A percentile compares a stretch with the other conserved stretches of the same genome.
These are phyloP conservation scores for Caloenas nicobarica DNA, from an alignment of 2,113 vertebrate genomes.

Conservation along the genomic window DNA sequence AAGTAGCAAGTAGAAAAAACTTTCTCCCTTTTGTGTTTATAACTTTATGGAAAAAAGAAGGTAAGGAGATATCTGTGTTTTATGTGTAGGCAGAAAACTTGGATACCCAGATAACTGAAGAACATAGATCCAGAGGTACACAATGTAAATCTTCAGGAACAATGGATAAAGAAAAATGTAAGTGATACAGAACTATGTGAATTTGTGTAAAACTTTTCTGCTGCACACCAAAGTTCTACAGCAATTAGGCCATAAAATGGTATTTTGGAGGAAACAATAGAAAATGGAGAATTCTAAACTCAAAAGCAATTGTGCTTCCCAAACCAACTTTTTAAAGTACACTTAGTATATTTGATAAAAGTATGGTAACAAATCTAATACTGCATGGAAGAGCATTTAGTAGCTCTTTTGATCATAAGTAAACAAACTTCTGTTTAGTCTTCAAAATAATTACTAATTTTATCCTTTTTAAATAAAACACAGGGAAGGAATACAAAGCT, in stretches of 20 bases:
- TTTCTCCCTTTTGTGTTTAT: background rate
- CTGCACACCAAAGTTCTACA: background rate
- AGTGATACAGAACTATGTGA: background rate
- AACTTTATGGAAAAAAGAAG: background rate
- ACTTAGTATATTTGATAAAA: background rate
- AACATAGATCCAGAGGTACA: background rate
- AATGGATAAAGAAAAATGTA: slow-evolving; percentile 39
- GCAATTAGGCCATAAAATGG: background rate
- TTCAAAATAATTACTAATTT: background rate
- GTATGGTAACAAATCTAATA: background rate
- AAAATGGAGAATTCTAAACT: background rate
- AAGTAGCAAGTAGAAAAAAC: background rate
- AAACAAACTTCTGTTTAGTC: background rate
- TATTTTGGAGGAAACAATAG: background rate
- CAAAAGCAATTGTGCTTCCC: background rate
- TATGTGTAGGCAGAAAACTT: slow-evolving; percentile 57
- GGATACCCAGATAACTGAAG: slow-evolving; percentile 18
- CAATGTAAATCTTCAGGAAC: slow-evolving; percentile 13
- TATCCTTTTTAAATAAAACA: background rate
- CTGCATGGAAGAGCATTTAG: background rate
- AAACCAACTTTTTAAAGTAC: background rate
- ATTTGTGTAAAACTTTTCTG: background rate
- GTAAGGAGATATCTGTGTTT: background rate
- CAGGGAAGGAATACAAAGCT: background rate
- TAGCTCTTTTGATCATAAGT: rapidly evolving